A percentile compares a stretch with the other conserved stretches of the same genome.
phyloP scores from a whole-genome alignment of 2,113 vertebrate genomes.

The Otis tarda region DNA sequence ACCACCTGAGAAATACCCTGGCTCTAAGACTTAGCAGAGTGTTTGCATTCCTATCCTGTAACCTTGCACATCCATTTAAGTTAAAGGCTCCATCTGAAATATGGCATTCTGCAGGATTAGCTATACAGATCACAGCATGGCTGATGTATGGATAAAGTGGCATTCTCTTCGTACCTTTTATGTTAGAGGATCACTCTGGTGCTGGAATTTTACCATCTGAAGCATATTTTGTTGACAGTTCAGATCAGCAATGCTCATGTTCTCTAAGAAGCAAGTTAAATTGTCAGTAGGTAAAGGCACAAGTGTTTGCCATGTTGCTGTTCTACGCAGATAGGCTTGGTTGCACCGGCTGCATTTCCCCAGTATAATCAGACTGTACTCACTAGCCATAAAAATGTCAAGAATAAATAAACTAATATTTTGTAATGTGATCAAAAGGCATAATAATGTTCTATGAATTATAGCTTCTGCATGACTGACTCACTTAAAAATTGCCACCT shows the following conservation, averaged over 20 bases:
- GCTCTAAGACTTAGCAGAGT: slow-evolving; percentile 6
- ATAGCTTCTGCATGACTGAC: not conserved
- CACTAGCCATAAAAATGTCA: not conserved
- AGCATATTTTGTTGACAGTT: not conserved
- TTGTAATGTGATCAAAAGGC: not conserved
- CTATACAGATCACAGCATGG: not conserved
- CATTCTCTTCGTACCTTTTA: not conserved
- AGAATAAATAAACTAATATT: not conserved
- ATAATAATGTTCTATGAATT: not conserved
- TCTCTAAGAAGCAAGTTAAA: not conserved
- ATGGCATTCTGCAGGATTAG: not conserved
- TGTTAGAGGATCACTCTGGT: not conserved
- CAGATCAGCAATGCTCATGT: not conserved
- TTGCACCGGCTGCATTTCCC: not conserved
- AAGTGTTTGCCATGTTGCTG: not conserved
- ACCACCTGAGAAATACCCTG: slow-evolving; percentile 14
- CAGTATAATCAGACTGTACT: not conserved
- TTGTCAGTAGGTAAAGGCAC: not conserved
- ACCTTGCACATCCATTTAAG: not conserved
- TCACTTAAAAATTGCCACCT: not conserved
- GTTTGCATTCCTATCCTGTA: slow-evolving; percentile 36
- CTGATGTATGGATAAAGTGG: not conserved
- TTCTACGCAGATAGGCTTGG: not conserved
- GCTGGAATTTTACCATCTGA: not conserved
- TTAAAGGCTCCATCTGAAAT: not conserved